Evolutionary conservation across 1,140 invertebrate genomes (phyloP).

Genomic region (Xylocopa sonorina): DNA sequence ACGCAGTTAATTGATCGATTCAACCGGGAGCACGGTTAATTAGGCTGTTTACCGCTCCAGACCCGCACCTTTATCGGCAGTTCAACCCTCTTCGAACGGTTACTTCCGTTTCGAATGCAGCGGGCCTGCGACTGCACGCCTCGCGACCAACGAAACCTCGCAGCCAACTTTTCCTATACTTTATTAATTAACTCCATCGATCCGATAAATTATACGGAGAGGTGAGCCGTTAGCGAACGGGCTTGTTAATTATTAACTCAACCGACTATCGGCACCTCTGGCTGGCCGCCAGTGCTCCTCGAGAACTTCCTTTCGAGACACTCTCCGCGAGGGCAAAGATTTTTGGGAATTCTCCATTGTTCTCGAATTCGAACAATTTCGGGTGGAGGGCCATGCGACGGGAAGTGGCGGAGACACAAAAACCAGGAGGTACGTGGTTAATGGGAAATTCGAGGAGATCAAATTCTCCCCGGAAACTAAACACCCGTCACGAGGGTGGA

Average conservation of each 20-base stretch:
- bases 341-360: neutral
- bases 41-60: neutral
- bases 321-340: no score
- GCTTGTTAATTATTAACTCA: slow-evolving; percentile 25
- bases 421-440: neutral
- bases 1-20: neutral
- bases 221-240: slow-evolving; percentile 3
- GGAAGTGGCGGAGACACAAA: neutral
- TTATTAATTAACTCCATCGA: slow-evolving; percentile 36
- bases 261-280: neutral
- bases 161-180: slow-evolving; percentile 31
- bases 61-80: neutral
- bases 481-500: no score
- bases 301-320: neutral
- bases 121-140: neutral
- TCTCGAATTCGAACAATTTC: neutral
- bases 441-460: slow-evolving; percentile 19
- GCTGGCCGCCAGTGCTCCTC: neutral
- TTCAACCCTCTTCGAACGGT: neutral
- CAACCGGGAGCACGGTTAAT: neutral
- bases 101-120: neutral
- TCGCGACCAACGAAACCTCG: neutral
- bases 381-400: neutral
- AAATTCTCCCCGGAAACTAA: neutral
- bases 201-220: slow-evolving; percentile 12